Conservation (phyloP, 2,797 vertebrate genomes). For the Enteromius unitaeniatus region DNA sequence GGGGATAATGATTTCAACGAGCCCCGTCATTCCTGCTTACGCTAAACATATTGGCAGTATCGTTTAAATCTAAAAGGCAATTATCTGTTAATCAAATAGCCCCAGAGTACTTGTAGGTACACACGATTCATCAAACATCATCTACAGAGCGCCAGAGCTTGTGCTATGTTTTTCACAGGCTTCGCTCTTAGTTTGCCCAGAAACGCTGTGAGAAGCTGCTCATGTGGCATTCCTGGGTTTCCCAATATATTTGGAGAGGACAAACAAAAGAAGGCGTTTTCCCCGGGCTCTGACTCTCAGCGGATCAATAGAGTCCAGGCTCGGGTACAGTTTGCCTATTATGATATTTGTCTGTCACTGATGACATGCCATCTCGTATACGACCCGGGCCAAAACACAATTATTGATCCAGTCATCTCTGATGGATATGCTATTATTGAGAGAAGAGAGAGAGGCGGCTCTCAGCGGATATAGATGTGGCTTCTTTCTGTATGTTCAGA, state of each 20-base stretch:
- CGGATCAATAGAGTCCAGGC: slow-evolving; percentile 98
- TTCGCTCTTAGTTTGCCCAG: slow-evolving; percentile 85
- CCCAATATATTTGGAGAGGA: slow-evolving; percentile 96
- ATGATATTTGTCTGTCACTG: slow-evolving; percentile 99
- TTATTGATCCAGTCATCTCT: slow-evolving; percentile 98
- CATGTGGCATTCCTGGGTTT: slow-evolving; percentile 88
- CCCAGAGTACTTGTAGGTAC: slow-evolving; percentile 34
- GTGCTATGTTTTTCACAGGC: slow-evolving; percentile 69
- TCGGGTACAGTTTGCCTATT: slow-evolving; percentile 80
- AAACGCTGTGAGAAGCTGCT: slow-evolving; percentile 91
- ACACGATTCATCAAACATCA: slow-evolving; percentile 39
- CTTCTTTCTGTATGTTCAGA: not conserved
- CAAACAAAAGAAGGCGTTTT: slow-evolving; percentile 95
- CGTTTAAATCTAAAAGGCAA: slow-evolving; percentile 52
- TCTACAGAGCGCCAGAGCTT: slow-evolving; percentile 1
- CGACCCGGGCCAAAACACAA: slow-evolving; percentile 95
- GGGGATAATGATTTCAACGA: slow-evolving; percentile 45
- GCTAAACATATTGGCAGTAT: slow-evolving; percentile 49
- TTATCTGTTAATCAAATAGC: slow-evolving; percentile 48
- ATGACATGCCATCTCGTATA: slow-evolving; percentile 96
- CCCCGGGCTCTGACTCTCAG: slow-evolving; percentile 97
- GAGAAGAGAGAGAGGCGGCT: slow-evolving; percentile 67
- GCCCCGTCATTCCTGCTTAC: slow-evolving; percentile 46
- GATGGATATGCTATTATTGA: slow-evolving; percentile 97
- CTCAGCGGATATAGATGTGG: not conserved